Evolutionary conservation across 2,113 vertebrate genomes (phyloP), one percentile per base, ranked within the genome.

Genomic region (Indicator maculatus): DNA sequence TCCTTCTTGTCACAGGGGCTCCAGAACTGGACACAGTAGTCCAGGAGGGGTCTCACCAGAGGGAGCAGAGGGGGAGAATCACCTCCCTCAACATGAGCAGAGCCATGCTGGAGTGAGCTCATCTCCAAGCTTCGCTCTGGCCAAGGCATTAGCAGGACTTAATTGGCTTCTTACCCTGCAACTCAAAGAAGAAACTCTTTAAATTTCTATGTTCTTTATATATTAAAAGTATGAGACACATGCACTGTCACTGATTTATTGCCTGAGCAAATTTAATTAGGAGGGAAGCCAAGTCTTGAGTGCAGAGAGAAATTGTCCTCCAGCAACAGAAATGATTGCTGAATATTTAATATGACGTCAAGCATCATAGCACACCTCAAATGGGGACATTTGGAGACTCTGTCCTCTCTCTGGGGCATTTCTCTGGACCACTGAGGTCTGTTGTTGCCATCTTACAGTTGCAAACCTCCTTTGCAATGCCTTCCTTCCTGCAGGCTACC

Each of bases 391-490:
- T 0, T 63, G 14, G n/a, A 36, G 56, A 53, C 61, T 38, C 67
- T 19, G 11, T 9, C 16, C 23, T 61, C 52, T 91, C 52, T 86
- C 65, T 55, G 38, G 53, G 59, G 65, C 28, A 66, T 66, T 52
- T 28, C 20, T 77, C 41, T 38, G 53, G 65, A 13, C 21, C 33
- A 7, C 14, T 80, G 39, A 73, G n/a, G 27, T 70, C 60, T 61
- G 30, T 28, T 44, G 16, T n/a, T 88, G 59, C 56, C 27, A 39
- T 53, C 12, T n/a, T 39, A 27, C 0, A 0, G 36, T 10, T 38
- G 41, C 5, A 2, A 71, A 41, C 15, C 30, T 56, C 36, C 24
- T 78, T 67, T 19, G 33, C 0, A 2, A 53, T 12, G 3, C 11
- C 45, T 44, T 0, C 28, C 5, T 39, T 71, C 28, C 55, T 80